A percentile compares a stretch with the other conserved stretches of the same genome.
Evolutionary conservation across 2,888 invertebrate genomes (phyloP).

Genomic region (Cryptophagus acutangulus): DNA sequence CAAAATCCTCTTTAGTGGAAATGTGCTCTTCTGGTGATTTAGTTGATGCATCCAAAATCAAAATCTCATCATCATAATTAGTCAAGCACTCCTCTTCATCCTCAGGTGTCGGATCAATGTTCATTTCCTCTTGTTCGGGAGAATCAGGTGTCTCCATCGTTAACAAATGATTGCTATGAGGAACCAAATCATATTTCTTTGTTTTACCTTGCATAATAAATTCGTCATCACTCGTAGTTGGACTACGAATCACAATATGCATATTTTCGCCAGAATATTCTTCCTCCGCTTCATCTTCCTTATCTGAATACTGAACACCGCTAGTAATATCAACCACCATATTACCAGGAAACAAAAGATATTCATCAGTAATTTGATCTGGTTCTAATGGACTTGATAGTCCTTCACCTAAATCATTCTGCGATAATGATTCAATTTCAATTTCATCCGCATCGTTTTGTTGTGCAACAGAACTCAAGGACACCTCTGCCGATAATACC

Average conservation of each 20-base stretch:
- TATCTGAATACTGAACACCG: conserved; percentile 54
- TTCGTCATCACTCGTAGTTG: conserved; percentile 47
- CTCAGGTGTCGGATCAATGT: conserved; percentile 46
- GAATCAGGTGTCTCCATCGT: conserved; percentile 52
- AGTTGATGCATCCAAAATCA: conserved; percentile 56
- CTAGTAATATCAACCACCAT: conserved; percentile 56
- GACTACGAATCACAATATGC: conserved; percentile 44
- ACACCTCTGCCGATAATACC: conserved; percentile 55
- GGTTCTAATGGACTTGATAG: conserved; percentile 59
- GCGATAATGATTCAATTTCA: conserved; percentile 53
- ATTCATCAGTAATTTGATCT: conserved; percentile 57
- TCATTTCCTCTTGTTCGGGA: conserved; percentile 52
- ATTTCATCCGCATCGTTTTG: conserved; percentile 57
- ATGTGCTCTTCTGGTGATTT: conserved; percentile 62
- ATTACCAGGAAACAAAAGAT: conserved; percentile 59
- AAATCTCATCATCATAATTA: conserved; percentile 56
- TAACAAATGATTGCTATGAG: conserved; percentile 45
- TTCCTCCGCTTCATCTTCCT: conserved; percentile 44
- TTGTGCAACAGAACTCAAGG: conserved; percentile 55
- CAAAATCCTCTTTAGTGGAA: conserved; percentile 62
- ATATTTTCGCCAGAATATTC: conserved; percentile 36
- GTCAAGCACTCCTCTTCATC: conserved; percentile 49
- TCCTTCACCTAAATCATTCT: conserved; percentile 53
- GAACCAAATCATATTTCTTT: conserved; percentile 44
- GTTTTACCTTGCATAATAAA: conserved; percentile 44